phyloP scores from a whole-genome alignment of 1,140 invertebrate species.

The Campoletis sonorensis region DNA sequence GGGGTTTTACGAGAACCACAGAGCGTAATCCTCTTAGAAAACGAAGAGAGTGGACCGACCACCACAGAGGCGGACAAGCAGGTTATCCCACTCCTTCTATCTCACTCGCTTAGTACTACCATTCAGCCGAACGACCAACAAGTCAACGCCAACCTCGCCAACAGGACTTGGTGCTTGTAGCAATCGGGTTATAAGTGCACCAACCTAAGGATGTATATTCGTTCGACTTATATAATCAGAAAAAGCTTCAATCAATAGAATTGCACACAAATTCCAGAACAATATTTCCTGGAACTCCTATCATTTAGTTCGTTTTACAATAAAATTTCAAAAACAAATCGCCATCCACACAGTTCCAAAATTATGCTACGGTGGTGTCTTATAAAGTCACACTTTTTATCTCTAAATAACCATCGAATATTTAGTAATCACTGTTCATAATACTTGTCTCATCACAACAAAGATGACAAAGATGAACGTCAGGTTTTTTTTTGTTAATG shows the following conservation, averaged over 20 bases:
- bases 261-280: background rate
- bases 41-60: constrained; percentile 38
- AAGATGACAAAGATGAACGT: too few relatives aligned
- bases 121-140: constrained; percentile 41
- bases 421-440: too few relatives aligned
- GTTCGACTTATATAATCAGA: constrained; percentile 15
- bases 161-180: constrained; percentile 17
- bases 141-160: constrained; percentile 20
- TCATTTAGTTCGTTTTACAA: background rate
- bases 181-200: constrained; percentile 24
- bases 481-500: too few relatives aligned
- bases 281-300: background rate
- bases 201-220: constrained; percentile 2
- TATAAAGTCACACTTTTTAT: too few relatives aligned
- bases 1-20: constrained; percentile 62
- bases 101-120: background rate
- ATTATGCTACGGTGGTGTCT: too few relatives aligned
- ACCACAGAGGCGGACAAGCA: constrained; percentile 40
- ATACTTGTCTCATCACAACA: too few relatives aligned
- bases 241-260: constrained; percentile 7
- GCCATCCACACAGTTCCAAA: too few relatives aligned
- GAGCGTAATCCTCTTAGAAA: constrained; percentile 68
- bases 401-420: too few relatives aligned
- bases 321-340: too few relatives aligned
- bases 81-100: constrained; percentile 40